Evolutionary conservation across 2,888 invertebrate species (phyloP).

Genomic region (Lasiommata megera): DNA sequence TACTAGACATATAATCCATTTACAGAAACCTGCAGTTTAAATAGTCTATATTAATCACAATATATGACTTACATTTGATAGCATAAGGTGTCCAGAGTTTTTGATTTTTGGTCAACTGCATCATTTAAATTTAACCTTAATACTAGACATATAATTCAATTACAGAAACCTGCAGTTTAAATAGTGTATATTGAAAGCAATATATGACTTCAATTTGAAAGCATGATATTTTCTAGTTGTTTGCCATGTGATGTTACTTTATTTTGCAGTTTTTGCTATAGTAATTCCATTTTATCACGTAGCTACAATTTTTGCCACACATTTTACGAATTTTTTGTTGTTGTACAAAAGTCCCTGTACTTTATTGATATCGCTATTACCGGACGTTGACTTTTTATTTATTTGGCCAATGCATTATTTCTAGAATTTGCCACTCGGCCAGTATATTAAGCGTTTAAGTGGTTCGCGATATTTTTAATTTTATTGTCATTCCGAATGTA

Average conservation of each 20-base stretch:
- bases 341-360: constrained; percentile 13
- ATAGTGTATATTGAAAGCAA: neutral
- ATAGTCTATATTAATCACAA: neutral
- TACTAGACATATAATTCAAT: too few species aligned
- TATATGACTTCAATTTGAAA: neutral
- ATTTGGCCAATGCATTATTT: constrained; percentile 26
- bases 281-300: constrained; percentile 12
- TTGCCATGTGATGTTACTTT: neutral
- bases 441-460: constrained; percentile 14
- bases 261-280: neutral
- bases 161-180: too few species aligned
- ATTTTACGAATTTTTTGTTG: constrained; percentile 10
- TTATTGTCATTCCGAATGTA: constrained; percentile 2
- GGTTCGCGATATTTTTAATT: neutral
- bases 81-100: too few species aligned
- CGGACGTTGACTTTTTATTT: constrained; percentile 13
- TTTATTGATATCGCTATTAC: constrained; percentile 15
- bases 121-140: too few species aligned
- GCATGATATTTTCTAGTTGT: constrained; percentile 1
- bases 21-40: too few species aligned
- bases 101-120: too few species aligned
- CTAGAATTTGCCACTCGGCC: constrained; percentile 28
- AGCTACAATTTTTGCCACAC: constrained; percentile 7
- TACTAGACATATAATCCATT: too few species aligned
- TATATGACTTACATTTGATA: neutral